Evolutionary conservation across 2,797 vertebrate species (phyloP).

Genomic region (Lates japonicus): DNA sequence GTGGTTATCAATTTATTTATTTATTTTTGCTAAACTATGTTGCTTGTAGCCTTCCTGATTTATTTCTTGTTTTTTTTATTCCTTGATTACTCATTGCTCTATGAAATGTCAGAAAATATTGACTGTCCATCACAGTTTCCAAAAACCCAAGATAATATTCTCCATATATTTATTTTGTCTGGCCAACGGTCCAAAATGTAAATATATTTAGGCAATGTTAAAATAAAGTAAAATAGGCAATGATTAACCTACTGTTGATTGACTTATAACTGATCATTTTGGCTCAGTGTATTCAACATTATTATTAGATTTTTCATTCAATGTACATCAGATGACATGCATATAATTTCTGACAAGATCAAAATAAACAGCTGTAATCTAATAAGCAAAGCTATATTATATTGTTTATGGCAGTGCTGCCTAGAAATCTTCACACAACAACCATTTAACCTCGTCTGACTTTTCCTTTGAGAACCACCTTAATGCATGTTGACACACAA

Average conservation of each 20-base stretch:
- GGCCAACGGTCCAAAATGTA: background rate
- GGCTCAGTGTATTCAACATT: background rate
- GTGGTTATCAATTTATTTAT: background rate
- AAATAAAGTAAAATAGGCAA: background rate
- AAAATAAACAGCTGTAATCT: background rate
- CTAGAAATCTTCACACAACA: background rate
- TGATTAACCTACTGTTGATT: background rate
- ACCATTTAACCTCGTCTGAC: slow-evolving; percentile 10
- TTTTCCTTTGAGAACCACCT: slow-evolving; percentile 6
- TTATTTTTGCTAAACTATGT: background rate
- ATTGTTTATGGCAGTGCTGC: background rate
- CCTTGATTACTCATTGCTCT: background rate
- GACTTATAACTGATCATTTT: background rate
- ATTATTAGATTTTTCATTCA: background rate
- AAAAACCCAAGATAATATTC: background rate
- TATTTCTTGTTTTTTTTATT: background rate
- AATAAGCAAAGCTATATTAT: background rate
- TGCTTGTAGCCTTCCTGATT: background rate
- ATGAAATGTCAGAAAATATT: background rate
- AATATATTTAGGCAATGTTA: background rate
- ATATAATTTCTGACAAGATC: background rate
- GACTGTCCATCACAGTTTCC: background rate
- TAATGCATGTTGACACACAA: slow-evolving; percentile 45
- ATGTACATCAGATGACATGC: background rate
- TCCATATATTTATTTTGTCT: background rate